These are phyloP conservation scores for Rallus crepitans DNA, from an alignment of 2,797 vertebrate species.

Conservation along the genomic window DNA sequence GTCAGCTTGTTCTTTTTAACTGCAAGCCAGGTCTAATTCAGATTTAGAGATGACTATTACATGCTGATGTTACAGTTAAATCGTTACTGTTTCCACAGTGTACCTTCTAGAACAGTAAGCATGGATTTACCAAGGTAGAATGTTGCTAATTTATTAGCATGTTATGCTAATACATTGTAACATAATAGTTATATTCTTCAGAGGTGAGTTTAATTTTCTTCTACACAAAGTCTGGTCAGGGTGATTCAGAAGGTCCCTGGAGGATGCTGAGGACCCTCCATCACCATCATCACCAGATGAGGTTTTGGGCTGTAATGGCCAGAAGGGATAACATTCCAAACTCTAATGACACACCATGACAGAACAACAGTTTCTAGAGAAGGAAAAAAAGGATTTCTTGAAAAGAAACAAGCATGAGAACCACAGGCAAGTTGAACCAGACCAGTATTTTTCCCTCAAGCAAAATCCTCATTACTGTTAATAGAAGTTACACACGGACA, in stretches of 20 bases:
- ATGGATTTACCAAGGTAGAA: not conserved
- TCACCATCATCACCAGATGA: not conserved
- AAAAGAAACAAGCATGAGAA: not conserved
- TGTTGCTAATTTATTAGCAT: not conserved
- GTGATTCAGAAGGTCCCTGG: not conserved
- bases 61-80: not conserved
- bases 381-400: not conserved
- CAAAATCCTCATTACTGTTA: not conserved
- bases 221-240: not conserved
- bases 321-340: not conserved
- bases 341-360: not conserved
- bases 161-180: not conserved
- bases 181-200: not conserved
- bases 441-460: not conserved
- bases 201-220: not conserved
- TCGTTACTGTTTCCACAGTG: not conserved
- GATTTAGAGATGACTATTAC: not conserved
- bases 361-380: not conserved
- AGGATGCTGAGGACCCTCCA: not conserved
- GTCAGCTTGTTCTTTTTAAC: not conserved
- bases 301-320: not conserved
- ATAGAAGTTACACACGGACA: fast-evolving
- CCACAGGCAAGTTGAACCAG: not conserved
- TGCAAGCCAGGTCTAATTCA: not conserved
- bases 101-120: not conserved